These are phyloP conservation scores for Hymenopus coronatus DNA, from an alignment of 2,888 invertebrate genomes.

Conservation along the genomic window DNA sequence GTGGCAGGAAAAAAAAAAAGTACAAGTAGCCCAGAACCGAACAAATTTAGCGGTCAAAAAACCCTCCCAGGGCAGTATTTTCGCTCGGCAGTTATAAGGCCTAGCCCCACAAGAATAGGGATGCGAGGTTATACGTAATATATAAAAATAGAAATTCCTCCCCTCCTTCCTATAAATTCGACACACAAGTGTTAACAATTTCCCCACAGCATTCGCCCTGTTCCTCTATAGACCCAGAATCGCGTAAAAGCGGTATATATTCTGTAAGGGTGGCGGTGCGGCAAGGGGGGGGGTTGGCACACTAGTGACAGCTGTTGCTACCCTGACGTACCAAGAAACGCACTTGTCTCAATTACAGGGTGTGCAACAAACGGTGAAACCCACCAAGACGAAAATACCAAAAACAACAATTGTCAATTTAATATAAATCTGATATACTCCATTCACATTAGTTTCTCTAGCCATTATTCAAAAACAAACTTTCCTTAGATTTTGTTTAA, in stretches of 20 bases:
- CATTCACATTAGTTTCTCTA: too few relatives aligned
- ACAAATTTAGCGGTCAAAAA: constrained; percentile 27
- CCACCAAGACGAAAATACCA: background rate
- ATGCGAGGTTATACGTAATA: constrained; percentile 21
- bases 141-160: constrained; percentile 23
- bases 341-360: background rate
- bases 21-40: constrained; percentile 16
- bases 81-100: background rate
- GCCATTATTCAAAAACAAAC: too few relatives aligned
- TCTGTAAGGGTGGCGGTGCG: background rate
- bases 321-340: background rate
- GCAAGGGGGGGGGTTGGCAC: background rate
- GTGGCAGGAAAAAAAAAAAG: background rate
- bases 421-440: too few relatives aligned
- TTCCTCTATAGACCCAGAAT: constrained; percentile 9
- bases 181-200: constrained; percentile 34
- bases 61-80: constrained; percentile 8
- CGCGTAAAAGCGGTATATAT: constrained; percentile 13
- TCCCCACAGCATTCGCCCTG: background rate
- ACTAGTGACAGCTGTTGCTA: background rate
- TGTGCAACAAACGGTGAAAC: background rate
- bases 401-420: too few relatives aligned
- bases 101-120: background rate
- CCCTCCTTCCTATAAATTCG: constrained; percentile 30
- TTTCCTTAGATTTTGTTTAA: too few relatives aligned